Evolutionary conservation across 2,113 vertebrate genomes (phyloP).

Genomic region (Hippocampus barbouri): DNA sequence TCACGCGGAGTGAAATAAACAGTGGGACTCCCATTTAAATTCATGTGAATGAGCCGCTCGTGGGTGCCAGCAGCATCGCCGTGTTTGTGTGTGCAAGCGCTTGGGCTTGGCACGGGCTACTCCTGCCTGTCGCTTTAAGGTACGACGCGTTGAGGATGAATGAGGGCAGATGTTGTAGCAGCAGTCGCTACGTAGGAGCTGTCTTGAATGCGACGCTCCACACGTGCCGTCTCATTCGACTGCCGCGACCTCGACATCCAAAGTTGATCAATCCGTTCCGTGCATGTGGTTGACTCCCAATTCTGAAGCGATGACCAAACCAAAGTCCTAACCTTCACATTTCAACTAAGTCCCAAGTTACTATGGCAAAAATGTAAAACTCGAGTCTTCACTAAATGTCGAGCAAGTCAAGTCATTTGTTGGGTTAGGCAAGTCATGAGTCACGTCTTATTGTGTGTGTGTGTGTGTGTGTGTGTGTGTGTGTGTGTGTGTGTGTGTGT

Average conservation of each 20-base stretch:
- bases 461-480: too few species aligned
- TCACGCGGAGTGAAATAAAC: slow-evolving; percentile 3
- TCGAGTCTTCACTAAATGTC: too few species aligned
- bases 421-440: too few species aligned
- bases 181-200: slow-evolving; percentile 31
- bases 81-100: slow-evolving; percentile 31
- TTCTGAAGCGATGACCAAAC: not conserved
- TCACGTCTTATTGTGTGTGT: too few species aligned
- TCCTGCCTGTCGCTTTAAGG: slow-evolving; percentile 58
- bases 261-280: not conserved
- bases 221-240: slow-evolving; percentile 41
- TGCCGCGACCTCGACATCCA: slow-evolving; percentile 56
- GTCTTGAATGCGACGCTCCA: slow-evolving; percentile 30
- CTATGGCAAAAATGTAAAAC: too few species aligned
- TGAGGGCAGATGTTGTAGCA: slow-evolving; percentile 53
- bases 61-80: slow-evolving; percentile 8
- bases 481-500: too few species aligned
- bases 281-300: not conserved
- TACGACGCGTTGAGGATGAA: slow-evolving; percentile 44
- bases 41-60: slow-evolving; percentile 7
- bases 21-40: slow-evolving; percentile 7
- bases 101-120: slow-evolving; percentile 40
- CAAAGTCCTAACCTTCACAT: too few species aligned
- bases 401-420: too few species aligned
- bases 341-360: too few species aligned